phyloP scores from a whole-genome alignment of 2,797 vertebrate genomes.

The Helarctos malayanus region DNA sequence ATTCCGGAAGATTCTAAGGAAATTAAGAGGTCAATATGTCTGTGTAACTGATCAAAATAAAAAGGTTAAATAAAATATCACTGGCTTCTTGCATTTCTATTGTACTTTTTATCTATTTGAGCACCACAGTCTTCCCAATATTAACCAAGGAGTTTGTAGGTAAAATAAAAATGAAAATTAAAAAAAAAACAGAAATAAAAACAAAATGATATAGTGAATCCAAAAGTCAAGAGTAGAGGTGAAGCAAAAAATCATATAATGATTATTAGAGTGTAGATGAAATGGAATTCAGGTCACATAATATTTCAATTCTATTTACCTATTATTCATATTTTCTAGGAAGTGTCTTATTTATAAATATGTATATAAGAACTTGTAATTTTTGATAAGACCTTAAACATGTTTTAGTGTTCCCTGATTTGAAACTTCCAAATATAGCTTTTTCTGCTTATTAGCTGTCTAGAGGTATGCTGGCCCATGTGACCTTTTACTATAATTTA shows the following conservation, averaged over 20 bases:
- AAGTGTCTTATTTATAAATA: conserved; percentile 64
- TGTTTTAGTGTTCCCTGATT: conserved; percentile 63
- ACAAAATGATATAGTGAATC: background rate
- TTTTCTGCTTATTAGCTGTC: conserved; percentile 62
- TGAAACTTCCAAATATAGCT: conserved; percentile 70
- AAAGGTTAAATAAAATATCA: conserved; percentile 21
- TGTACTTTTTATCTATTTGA: background rate
- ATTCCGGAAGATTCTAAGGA: conserved; percentile 2
- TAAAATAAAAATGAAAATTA: background rate
- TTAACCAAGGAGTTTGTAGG: background rate
- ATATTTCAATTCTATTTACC: conserved; percentile 35
- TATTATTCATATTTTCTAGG: conserved; percentile 31
- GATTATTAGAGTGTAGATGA: background rate
- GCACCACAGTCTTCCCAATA: background rate
- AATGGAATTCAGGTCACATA: conserved; percentile 57
- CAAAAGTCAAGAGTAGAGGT: conserved; percentile 30
- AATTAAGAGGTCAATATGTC: conserved; percentile 1
- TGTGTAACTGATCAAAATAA: background rate
- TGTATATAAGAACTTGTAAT: background rate
- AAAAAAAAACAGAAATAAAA: background rate
- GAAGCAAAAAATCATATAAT: conserved; percentile 38
- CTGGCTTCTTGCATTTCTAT: background rate
- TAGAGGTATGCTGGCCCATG: conserved; percentile 39
- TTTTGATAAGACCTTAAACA: conserved; percentile 70
- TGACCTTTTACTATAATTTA: conserved; percentile 58